Evolutionary conservation across 2,113 vertebrate species (phyloP).

Genomic region (Gymnobelideus leadbeateri): DNA sequence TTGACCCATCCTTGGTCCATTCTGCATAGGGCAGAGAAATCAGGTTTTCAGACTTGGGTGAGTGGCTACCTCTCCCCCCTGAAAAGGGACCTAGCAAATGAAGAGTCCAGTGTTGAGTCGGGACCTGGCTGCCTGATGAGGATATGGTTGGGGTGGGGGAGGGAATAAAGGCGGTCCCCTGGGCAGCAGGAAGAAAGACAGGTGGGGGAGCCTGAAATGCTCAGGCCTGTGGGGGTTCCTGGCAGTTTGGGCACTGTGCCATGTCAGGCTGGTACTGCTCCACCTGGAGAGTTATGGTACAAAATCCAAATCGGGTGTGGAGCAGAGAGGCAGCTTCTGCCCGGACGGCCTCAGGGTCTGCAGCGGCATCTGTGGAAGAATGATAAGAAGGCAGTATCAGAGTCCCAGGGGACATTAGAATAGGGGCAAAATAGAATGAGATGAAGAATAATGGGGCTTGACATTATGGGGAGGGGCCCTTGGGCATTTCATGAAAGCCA

Average conservation of each 20-base stretch:
- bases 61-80: not conserved
- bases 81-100: not conserved
- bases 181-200: not conserved
- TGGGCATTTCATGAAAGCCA: conserved; percentile 27
- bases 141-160: not conserved
- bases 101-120: conserved; percentile 44
- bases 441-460: conserved; percentile 12
- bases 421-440: conserved; percentile 11
- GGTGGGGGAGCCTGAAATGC: not conserved
- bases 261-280: conserved; percentile 91
- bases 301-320: conserved; percentile 91
- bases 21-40: conserved; percentile 10
- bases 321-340: conserved; percentile 90
- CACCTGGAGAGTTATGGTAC: conserved; percentile 93
- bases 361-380: conserved; percentile 84
- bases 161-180: not conserved
- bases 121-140: conserved; percentile 60
- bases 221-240: conserved; percentile 74
- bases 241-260: conserved; percentile 89
- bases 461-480: not conserved
- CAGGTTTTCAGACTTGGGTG: conserved; percentile 3
- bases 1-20: conserved; percentile 1
- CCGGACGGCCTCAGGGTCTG: conserved; percentile 89
- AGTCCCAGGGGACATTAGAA: conserved; percentile 43
- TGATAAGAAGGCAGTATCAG: conserved; percentile 62